Conservation (phyloP, 2,797 vertebrate species). For the Rhabdophis nuchalis region DNA sequence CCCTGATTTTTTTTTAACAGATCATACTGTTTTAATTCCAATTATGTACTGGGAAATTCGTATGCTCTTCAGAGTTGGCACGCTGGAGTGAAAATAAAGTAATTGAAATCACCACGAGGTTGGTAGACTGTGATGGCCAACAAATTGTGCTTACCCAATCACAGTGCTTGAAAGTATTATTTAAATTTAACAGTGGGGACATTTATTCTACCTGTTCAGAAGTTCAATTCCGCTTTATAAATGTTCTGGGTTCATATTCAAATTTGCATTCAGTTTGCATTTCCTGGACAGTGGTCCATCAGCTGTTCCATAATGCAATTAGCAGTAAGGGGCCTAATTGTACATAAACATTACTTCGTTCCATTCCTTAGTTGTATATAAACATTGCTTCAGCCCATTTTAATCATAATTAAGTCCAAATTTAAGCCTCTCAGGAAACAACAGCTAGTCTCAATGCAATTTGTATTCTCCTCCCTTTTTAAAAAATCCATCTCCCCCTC, state of each 20-base stretch:
- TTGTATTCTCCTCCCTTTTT: constrained; percentile 12
- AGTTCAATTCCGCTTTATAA: background rate
- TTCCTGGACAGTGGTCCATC: background rate
- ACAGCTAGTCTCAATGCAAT: constrained; percentile 8
- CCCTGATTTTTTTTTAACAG: background rate
- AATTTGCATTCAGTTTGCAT: background rate
- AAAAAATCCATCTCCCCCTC: background rate
- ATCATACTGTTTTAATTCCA: background rate
- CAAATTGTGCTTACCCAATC: background rate
- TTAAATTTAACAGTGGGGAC: background rate
- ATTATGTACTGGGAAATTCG: background rate
- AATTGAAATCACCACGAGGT: background rate
- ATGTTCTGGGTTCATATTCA: background rate
- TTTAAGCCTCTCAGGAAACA: constrained; percentile 32
- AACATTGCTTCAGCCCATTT: constrained; percentile 13
- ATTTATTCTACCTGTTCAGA: background rate
- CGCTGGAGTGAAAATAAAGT: background rate
- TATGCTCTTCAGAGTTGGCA: background rate
- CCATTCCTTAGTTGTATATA: constrained; percentile 7
- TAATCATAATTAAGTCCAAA: constrained; percentile 41
- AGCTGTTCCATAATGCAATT: background rate
- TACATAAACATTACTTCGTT: background rate
- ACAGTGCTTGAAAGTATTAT: background rate
- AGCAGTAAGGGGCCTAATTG: constrained; percentile 7
- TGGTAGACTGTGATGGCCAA: background rate